phyloP scores from a whole-genome alignment of 2,888 invertebrate genomes.

The Ommatoiulus sabulosus region DNA sequence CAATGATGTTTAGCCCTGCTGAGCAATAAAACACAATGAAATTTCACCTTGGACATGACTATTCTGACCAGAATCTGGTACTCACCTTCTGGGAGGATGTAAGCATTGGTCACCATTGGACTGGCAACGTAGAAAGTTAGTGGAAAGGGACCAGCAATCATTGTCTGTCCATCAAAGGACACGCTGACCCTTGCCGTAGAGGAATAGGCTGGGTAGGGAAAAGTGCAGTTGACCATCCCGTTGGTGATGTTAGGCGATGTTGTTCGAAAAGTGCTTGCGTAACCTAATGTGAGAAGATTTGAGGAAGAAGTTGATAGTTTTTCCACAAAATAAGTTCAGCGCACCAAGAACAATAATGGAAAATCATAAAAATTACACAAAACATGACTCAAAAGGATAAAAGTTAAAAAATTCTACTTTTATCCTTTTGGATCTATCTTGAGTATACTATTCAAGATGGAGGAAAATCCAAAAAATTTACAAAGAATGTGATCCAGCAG shows the following conservation, averaged over 20 bases:
- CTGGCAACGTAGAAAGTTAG: conserved; percentile 34
- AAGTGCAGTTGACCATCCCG: conserved; percentile 20
- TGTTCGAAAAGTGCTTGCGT: neutral
- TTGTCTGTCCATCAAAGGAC: conserved; percentile 44
- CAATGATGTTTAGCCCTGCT: conserved; percentile 58
- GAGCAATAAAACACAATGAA: neutral
- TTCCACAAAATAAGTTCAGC: no score
- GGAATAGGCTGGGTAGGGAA: conserved; percentile 50
- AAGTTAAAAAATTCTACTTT: no score
- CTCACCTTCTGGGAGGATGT: conserved; percentile 53
- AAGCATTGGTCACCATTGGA: conserved; percentile 39
- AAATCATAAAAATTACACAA: no score
- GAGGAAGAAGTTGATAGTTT: no score
- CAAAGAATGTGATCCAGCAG: no score
- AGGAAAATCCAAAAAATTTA: no score
- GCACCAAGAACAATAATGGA: no score
- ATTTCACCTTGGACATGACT: neutral
- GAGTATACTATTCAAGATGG: no score
- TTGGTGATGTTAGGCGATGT: conserved; percentile 4
- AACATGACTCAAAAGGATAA: no score
- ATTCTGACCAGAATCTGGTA: neutral
- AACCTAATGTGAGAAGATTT: no score
- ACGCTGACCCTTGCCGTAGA: conserved; percentile 23
- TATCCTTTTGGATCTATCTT: no score
- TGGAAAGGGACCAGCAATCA: conserved; percentile 46